phyloP scores from a whole-genome alignment of 2,113 vertebrate species.

The Cavia aperea region DNA sequence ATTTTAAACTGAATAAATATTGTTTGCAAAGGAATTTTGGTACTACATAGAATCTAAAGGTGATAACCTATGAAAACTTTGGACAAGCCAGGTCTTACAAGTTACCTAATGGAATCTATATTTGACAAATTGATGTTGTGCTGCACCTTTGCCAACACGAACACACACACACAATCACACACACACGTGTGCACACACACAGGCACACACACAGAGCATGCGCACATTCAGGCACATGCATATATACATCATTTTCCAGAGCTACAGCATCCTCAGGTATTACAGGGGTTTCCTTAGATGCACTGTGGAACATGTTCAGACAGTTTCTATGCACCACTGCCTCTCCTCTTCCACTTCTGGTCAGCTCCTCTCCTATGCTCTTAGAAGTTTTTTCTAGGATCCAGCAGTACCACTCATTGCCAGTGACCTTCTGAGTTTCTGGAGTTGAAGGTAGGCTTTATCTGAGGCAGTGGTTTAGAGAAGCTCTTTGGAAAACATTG shows the following conservation, averaged over 20 bases:
- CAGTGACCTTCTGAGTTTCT: background rate
- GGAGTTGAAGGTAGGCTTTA: background rate
- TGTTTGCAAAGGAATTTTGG: background rate
- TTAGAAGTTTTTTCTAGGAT: background rate
- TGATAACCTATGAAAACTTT: background rate
- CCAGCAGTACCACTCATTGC: background rate
- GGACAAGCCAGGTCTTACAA: background rate
- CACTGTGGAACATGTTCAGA: background rate
- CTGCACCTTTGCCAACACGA: background rate
- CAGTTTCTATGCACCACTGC: background rate
- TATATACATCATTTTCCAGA: background rate
- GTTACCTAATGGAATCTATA: background rate
- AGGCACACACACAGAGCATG: background rate
- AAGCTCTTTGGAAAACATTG: background rate
- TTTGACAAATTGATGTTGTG: background rate
- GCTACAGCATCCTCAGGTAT: background rate
- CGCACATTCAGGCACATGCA: background rate
- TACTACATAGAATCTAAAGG: background rate
- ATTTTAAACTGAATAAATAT: conserved; percentile 25
- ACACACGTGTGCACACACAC: too few species aligned
- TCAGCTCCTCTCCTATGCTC: background rate
- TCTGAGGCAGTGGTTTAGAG: background rate
- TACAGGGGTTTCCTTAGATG: background rate
- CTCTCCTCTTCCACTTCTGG: background rate
- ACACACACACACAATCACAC: background rate